These are phyloP conservation scores for Galerucella calmariensis DNA, from an alignment of 2,888 invertebrate species.

Conservation along the genomic window DNA sequence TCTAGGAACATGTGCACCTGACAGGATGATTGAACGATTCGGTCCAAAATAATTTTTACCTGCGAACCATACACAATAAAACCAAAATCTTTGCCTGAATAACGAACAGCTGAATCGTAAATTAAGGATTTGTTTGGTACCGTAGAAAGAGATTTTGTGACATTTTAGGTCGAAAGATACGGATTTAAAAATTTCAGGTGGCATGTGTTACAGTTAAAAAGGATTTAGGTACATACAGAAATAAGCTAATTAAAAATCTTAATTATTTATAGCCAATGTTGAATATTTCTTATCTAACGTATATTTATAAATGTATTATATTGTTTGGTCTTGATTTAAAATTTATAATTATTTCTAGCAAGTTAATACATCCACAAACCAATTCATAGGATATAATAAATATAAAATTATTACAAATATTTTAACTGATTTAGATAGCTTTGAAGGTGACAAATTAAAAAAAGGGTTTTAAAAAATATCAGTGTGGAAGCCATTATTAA, in stretches of 20 bases:
- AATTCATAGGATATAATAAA: too few relatives aligned
- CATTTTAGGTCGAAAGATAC: background rate
- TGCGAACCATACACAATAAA: constrained; percentile 32
- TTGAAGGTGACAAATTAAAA: too few relatives aligned
- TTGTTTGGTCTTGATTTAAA: too few relatives aligned
- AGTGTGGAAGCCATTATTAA: too few relatives aligned
- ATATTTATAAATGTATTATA: too few relatives aligned
- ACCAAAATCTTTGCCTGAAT: constrained; percentile 24
- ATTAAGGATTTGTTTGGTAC: background rate
- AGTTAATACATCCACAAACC: too few relatives aligned
- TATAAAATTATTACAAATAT: too few relatives aligned
- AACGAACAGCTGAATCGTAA: constrained; percentile 19
- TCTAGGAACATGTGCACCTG: constrained; percentile 44
- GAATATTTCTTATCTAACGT: too few relatives aligned
- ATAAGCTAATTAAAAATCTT: background rate
- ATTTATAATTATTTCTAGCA: too few relatives aligned
- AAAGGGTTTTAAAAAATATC: too few relatives aligned
- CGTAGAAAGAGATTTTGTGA: background rate
- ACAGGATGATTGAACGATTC: constrained; percentile 43
- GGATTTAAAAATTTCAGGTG: background rate
- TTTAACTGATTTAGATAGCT: too few relatives aligned
- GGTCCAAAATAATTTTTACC: constrained; percentile 40
- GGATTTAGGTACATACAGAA: background rate
- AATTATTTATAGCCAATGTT: too few relatives aligned
- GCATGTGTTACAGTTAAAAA: background rate